Base-by-base conservation (phyloP, 2,888 invertebrate species). In the Bimastos eiseni region DNA sequence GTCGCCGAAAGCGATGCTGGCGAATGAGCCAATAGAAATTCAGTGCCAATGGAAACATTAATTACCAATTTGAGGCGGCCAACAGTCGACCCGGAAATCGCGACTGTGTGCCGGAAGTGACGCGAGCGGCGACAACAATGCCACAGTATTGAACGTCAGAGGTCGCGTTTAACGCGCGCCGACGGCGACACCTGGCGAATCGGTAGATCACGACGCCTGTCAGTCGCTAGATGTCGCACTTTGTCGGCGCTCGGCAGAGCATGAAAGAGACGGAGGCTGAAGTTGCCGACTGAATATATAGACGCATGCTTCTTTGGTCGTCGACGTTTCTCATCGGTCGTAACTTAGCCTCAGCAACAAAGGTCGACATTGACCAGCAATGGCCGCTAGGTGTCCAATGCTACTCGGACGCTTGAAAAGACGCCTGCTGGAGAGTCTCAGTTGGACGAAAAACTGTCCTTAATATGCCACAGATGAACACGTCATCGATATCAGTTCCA, bases 181-280 rank as follows among this genome's bases (percentile, higher is more conserved):
- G 86, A 37, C 86, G 86, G 37, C 86, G 86, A 34, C 86, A 86
- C 37, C 86, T 86, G 86, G 86, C 86, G 86, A 86, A 86, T 86
- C 86, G 37, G 86, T 86, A 34, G 86, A 86, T 86, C 86, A 86
- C 86, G 86, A 86, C 86, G 86, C 34, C 86, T 86, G 86, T 86
- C 86, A 86, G 17, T 86, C 86, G 86, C 86, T 86, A 34, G 86
- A 37, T 86, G 86, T 86, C 86, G 86, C 86, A 86, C 86, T 86
- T 86, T 86, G 86, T 86, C 6, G 86, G 17, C 86, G 86, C 34
- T 15, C 86, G 24, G 86, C 86, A 36, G n/a, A 86, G 36, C 86
- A 21, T 37, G 24, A 86, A 86, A 34, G 86, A 11, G 21, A 37
- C 36, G 37, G 36, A 5, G 21, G 86, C 34, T 36, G 86, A 36